phyloP scores from a whole-genome alignment of 2,888 invertebrate species.

The Beris morrisii region DNA sequence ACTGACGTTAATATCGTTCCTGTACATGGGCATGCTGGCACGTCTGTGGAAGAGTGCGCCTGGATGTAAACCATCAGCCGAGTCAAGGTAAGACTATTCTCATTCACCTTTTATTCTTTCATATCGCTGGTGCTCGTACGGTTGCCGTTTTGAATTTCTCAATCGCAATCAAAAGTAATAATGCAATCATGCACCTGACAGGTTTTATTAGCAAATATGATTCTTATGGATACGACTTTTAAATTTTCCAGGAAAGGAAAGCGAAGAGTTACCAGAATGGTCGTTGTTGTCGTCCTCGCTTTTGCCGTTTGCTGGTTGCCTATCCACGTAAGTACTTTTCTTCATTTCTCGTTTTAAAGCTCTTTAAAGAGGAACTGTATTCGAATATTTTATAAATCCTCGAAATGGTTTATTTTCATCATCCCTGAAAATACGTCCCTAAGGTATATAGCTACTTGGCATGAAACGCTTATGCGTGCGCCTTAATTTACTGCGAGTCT shows the following conservation, averaged over 20 bases:
- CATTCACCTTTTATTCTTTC: not conserved
- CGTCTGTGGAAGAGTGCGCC: conserved; percentile 80
- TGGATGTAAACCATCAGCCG: conserved; percentile 78
- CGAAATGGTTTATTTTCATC: too few relatives aligned
- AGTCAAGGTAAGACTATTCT: conserved; percentile 56
- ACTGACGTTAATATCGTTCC: conserved; percentile 78
- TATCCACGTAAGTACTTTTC: conserved; percentile 70
- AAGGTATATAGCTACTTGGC: too few relatives aligned
- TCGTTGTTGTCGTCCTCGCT: conserved; percentile 86
- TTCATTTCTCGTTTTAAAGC: not conserved
- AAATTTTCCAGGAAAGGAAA: conserved; percentile 71
- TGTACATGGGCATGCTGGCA: conserved; percentile 88
- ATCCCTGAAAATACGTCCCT: too few relatives aligned
- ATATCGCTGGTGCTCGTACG: not conserved
- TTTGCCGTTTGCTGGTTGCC: conserved; percentile 95
- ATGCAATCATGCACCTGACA: conserved; percentile 11
- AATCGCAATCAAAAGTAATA: conserved; percentile 7
- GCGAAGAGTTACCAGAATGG: conserved; percentile 88
- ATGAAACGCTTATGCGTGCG: too few relatives aligned
- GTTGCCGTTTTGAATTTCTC: conserved; percentile 3
- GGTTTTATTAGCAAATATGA: conserved; percentile 8
- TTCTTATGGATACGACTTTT: not conserved
- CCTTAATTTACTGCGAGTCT: too few relatives aligned
- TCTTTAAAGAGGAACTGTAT: too few relatives aligned
- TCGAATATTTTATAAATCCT: too few relatives aligned